Evolutionary conservation across 2,888 invertebrate genomes (phyloP), one percentile per base, ranked within the genome.

Genomic region (Hirtodrosophila duncani): DNA sequence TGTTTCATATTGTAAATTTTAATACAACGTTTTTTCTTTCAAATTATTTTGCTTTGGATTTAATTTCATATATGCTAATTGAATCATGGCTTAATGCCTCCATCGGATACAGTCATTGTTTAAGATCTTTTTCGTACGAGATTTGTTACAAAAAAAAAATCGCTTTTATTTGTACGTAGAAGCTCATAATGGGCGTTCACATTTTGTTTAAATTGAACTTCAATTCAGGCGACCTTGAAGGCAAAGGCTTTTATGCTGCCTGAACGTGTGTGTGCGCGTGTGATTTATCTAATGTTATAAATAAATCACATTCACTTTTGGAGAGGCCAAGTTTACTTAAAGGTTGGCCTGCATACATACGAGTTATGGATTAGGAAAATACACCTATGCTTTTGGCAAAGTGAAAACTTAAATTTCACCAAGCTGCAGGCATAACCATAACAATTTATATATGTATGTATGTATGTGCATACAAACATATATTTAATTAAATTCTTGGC

Each of bases 341-440:
- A 9, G n/a, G 16, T 33, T 20, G 14, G 17, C 21, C n/a, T 17
- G 17, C 20, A 20, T 14, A 24, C 31, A 31, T 13, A 31, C 18
- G n/a, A 6, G 8, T 10, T 14, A 17, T 20, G 24, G 18, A n/a
- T n/a, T 4, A 2, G 41, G 8, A 14, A 50, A 1, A 13, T n/a
- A 31, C 29, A 27, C 20, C n/a, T 26, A 34, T 26, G 23, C 16
- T 36, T 29, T 41, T 53, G 58, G 58, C 30, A 53, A 72, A 55
- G 79, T 70, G 67, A 78, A 70, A 78, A 74, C 53, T 36, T 9
- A 46, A 78, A 66, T 69, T 74, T 74, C 74, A 57, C 70, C 41
- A 16, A 10, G 23, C 7, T 26, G 36, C 29, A 9, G 13, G 13
- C 29, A 20, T 27, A 29, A 44, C 18, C 44, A 36, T 16, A 45